Conservation (phyloP, 1,140 invertebrate genomes). For the Heliconius congener region DNA sequence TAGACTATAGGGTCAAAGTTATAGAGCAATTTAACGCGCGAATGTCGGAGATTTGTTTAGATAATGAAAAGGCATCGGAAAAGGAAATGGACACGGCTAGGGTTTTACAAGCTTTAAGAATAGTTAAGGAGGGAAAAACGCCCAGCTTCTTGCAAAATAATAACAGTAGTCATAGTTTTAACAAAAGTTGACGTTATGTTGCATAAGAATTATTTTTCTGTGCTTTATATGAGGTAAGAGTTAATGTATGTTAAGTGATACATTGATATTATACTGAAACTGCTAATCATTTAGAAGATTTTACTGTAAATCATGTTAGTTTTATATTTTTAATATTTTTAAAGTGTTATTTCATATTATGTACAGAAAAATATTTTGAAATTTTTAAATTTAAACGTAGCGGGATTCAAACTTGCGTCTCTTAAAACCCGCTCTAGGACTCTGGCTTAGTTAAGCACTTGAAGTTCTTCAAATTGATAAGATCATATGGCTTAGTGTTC, state of each 20-base stretch:
- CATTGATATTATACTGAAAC: background rate
- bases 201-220: background rate
- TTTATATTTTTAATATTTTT: background rate
- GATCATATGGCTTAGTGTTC: too few species aligned
- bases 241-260: background rate
- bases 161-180: slow-evolving; percentile 68
- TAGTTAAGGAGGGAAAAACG: slow-evolving; percentile 76
- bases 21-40: slow-evolving; percentile 91
- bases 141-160: slow-evolving; percentile 74
- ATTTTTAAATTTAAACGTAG: too few species aligned
- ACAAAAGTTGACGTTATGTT: slow-evolving; percentile 60
- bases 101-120: slow-evolving; percentile 91
- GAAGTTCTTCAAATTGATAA: too few species aligned
- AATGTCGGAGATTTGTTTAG: slow-evolving; percentile 89
- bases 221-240: background rate
- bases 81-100: slow-evolving; percentile 95
- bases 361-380: too few species aligned
- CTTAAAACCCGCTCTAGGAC: too few species aligned
- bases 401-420: too few species aligned
- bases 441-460: too few species aligned
- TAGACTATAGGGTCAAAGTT: slow-evolving; percentile 95
- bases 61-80: slow-evolving; percentile 92
- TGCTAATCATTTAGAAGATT: background rate
- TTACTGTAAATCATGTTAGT: background rate
- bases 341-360: too few species aligned